Evolutionary conservation across 2,888 invertebrate species (phyloP), one percentile per base, ranked within the genome.

Genomic region (Megastigmus dorsalis): DNA sequence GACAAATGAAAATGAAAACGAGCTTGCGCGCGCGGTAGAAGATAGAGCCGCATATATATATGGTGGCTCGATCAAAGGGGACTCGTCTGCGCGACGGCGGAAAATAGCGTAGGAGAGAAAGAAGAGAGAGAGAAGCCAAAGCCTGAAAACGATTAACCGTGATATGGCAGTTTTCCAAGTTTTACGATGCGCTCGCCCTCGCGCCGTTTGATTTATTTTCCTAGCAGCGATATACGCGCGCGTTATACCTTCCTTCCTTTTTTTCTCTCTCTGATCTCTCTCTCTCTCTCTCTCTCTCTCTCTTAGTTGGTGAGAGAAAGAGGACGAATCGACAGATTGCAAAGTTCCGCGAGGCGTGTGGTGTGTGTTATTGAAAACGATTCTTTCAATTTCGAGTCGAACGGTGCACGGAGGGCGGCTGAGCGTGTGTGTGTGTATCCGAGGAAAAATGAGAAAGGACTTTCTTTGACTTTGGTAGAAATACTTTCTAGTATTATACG

Each of bases 101-200:
- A 63, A 71, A 65, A 72, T 72, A 52, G 48, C 38, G 33, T 5
- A 36, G 55, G 41, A 18, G 18, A n/a, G 48, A 18, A 23, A 48
- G 48, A 33, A 15, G 36, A 10, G 33, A 30, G 30, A 15, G 54
- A 33, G 33, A 30, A 33, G 33, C 33, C 7, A 20, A 9, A 26
- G 18, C n/a, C 4, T n/a, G 28, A 28, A n/a, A 70, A 67, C 76
- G 76, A 76, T 76, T 76, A 76, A 76, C 60, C 76, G 74, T 76
- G 74, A 76, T 71, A 45, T 74, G 76, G 76, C 74, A 74, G 68
- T 74, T 74, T 76, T 76, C 76, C 76, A 76, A 74, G 74, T 74
- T 76, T 70, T 62, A 68, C 72, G 52, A 59, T 38, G 52, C 65
- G 33, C n/a, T n/a, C 45, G 15, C 41, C n/a, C 62, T 38, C 54